A percentile compares a stretch with the other conserved stretches of the same genome.
Conservation (phyloP, 2,113 vertebrate species). For the Struthidea cinerea region DNA sequence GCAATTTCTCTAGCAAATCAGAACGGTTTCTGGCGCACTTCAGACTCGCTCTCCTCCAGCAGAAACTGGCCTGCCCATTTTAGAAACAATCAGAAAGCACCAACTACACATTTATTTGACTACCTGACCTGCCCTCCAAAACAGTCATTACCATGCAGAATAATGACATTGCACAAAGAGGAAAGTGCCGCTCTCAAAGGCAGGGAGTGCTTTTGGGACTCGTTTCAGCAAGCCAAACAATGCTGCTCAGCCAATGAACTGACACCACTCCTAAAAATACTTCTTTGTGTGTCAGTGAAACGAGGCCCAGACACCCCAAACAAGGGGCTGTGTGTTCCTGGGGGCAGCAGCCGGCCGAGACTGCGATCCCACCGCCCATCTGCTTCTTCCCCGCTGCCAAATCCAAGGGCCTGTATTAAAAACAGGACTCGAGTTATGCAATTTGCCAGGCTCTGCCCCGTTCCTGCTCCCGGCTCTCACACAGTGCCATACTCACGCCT, state of each 20-base stretch:
- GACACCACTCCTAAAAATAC: constrained; percentile 20
- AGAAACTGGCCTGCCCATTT: constrained; percentile 31
- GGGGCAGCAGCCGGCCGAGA: background rate
- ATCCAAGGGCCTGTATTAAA: background rate
- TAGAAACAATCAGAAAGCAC: constrained; percentile 40
- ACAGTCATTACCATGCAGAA: background rate
- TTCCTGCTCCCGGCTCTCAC: background rate
- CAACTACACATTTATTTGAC: constrained; percentile 12
- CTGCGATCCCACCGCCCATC: background rate
- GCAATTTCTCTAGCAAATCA: background rate
- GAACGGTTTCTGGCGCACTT: constrained; percentile 25
- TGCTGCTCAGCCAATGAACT: background rate
- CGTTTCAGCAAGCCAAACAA: background rate
- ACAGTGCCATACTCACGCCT: rapidly evolving
- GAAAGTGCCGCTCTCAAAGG: background rate
- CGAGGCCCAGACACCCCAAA: background rate
- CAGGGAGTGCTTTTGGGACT: background rate
- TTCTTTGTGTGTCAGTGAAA: background rate
- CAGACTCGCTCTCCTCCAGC: constrained; percentile 2
- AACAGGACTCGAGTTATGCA: background rate
- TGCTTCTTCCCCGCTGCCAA: background rate
- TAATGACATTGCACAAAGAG: background rate
- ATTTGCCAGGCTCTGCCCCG: background rate
- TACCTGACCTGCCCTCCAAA: constrained; percentile 21
- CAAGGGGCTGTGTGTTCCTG: constrained; percentile 12